Evolutionary conservation across 2,113 vertebrate species (phyloP).

Genomic region (Toxotes chatareus): DNA sequence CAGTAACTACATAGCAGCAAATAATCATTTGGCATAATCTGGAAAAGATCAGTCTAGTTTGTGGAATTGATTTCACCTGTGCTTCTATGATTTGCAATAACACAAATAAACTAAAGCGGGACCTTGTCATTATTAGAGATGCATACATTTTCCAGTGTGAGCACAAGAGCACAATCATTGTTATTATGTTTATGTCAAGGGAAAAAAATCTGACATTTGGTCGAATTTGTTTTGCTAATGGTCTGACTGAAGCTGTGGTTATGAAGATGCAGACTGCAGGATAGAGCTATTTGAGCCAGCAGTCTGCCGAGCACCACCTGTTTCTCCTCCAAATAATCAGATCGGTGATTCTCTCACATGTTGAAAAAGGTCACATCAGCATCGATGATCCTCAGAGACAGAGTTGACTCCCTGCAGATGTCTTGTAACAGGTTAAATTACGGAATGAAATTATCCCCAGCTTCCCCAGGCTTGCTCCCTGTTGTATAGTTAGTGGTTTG

Average conservation of each 20-base stretch:
- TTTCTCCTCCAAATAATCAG: constrained; percentile 37
- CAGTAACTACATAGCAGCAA: background rate
- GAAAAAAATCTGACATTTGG: constrained; percentile 44
- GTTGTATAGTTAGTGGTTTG: constrained; percentile 14
- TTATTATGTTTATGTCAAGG: constrained; percentile 46
- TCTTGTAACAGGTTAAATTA: constrained; percentile 41
- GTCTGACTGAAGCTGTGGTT: constrained; percentile 24
- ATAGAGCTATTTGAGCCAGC: constrained; percentile 35
- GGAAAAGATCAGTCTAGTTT: background rate
- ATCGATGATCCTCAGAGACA: constrained; percentile 38
- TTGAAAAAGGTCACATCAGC: constrained; percentile 55
- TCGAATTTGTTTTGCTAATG: constrained; percentile 67
- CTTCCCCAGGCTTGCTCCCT: background rate
- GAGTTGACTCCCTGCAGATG: constrained; percentile 35
- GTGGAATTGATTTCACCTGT: background rate
- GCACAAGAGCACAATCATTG: constrained; percentile 40
- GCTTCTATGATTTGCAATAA: constrained; percentile 11
- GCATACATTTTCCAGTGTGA: constrained; percentile 41
- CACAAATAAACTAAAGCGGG: constrained; percentile 7
- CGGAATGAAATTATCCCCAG: constrained; percentile 2
- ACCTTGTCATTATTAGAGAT: constrained; percentile 22
- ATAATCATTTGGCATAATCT: background rate
- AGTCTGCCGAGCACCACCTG: constrained; percentile 55
- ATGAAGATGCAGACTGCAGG: constrained; percentile 29
- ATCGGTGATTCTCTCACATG: constrained; percentile 12